A percentile compares a stretch with the other conserved stretches of the same genome.
These are phyloP conservation scores for Sternotherus odoratus DNA, from an alignment of 2,797 vertebrate species.

Conservation along the genomic window DNA sequence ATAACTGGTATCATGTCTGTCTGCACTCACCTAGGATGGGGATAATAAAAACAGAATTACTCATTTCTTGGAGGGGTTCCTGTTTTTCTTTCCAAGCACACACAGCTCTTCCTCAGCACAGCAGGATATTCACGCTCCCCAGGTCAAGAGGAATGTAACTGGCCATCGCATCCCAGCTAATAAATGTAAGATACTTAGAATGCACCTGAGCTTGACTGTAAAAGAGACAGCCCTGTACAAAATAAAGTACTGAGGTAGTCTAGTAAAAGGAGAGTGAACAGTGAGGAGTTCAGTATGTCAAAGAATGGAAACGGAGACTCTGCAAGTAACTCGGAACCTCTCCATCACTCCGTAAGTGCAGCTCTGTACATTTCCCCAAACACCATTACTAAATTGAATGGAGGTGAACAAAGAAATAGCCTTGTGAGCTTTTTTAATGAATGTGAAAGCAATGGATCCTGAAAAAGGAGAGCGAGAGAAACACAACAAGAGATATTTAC, in stretches of 20 bases:
- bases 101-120: not conserved
- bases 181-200: not conserved
- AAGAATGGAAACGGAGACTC: not conserved
- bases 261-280: not conserved
- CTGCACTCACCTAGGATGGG: not conserved
- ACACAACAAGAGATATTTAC: not conserved
- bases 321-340: not conserved
- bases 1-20: not conserved
- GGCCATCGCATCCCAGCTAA: not conserved
- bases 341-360: not conserved
- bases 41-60: conserved; percentile 12
- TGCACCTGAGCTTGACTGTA: not conserved
- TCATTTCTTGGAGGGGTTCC: conserved; percentile 14
- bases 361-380: not conserved
- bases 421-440: not conserved
- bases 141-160: not conserved
- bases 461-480: not conserved
- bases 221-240: not conserved
- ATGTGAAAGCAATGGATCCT: not conserved
- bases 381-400: not conserved
- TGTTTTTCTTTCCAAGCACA: conserved; percentile 9
- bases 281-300: not conserved
- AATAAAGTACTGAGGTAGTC: not conserved
- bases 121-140: not conserved
- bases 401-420: not conserved